Conservation (phyloP, 2,113 vertebrate genomes). For the Leptobrachium leishanense region DNA sequence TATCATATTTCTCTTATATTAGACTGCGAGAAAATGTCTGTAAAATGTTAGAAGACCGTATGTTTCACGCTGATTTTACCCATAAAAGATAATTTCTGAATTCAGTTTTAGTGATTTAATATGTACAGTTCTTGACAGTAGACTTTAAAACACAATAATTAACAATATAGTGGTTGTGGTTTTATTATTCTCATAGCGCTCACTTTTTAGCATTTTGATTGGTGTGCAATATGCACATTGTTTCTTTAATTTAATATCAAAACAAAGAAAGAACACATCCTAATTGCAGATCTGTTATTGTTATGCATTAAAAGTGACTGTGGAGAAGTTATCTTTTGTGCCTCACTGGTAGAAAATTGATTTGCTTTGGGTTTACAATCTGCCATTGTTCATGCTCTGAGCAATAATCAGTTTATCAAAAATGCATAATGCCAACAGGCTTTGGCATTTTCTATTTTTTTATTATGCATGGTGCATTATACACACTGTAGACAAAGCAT, state of each 20-base stretch:
- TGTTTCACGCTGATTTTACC: constrained; percentile 10
- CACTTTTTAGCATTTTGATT: constrained; percentile 8
- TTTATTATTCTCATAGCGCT: constrained; percentile 19
- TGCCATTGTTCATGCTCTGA: constrained; percentile 30
- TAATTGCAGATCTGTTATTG: constrained; percentile 37
- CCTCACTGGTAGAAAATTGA: constrained; percentile 18
- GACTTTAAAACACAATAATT: constrained; percentile 10
- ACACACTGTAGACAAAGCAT: constrained; percentile 31
- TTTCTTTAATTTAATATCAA: constrained; percentile 30
- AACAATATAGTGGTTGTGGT: constrained; percentile 14
- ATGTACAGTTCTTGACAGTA: constrained; percentile 4
- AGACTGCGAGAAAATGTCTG: not conserved
- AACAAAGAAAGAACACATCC: constrained; percentile 21
- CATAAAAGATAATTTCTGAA: constrained; percentile 3
- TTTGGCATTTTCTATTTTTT: constrained; percentile 26
- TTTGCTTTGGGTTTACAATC: constrained; percentile 30
- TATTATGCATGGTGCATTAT: constrained; percentile 8
- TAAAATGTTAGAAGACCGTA: not conserved
- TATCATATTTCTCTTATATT: not conserved
- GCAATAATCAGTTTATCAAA: constrained; percentile 44
- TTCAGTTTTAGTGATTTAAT: constrained; percentile 18
- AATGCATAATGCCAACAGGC: constrained; percentile 40
- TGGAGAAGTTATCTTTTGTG: constrained; percentile 27
- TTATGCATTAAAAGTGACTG: constrained; percentile 27
- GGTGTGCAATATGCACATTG: constrained; percentile 5